Evolutionary conservation across 2,888 invertebrate genomes (phyloP), one percentile per base, ranked within the genome.

Genomic region (Polyommatus iphigenia): DNA sequence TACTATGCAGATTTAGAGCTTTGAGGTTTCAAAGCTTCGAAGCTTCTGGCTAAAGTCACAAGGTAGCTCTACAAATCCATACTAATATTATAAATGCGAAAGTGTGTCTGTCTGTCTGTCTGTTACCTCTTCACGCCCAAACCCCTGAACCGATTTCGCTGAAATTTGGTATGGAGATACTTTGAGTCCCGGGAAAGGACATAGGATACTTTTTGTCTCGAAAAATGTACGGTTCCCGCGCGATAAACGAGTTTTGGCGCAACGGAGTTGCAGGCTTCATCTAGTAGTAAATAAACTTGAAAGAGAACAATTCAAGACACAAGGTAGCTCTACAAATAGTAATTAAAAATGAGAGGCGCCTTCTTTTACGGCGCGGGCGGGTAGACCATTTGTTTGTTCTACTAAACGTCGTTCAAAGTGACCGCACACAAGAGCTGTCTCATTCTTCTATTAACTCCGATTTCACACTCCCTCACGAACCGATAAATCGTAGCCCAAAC

Each of bases 381-480:
- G 46, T n/a, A 36, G 18, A 29, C 29, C 5, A 73, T 73, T 73
- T 73, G 41, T 73, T 73, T 46, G 73, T 20, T 46, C 20, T 73
- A 46, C 46, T 46, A 41, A 54, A 75, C 29, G 54, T 75, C 75
- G 29, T 41, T 87, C 87, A 90, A 91, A 91, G 86, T 92, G 89
- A 87, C 89, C 91, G 90, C 89, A 89, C 89, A 91, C 91, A 91
- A 92, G 91, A 90, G 89, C 89, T 87, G 90, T 92, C 91, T 88
- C 89, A 90, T 90, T 89, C 89, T 90, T 87, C 90, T 91, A 94
- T 94, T 94, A 94, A 91, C 87, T 92, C 81, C 90, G 87, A 94
- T 94, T 94, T 94, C 94, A 94, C 94, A 93, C 92, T 87, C 90
- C 91, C 92, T 93, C 92, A 94, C 90, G 94, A 94, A 93, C 94